Base-by-base conservation (phyloP, 2,888 invertebrate genomes). In the Tillus elongatus region DNA sequence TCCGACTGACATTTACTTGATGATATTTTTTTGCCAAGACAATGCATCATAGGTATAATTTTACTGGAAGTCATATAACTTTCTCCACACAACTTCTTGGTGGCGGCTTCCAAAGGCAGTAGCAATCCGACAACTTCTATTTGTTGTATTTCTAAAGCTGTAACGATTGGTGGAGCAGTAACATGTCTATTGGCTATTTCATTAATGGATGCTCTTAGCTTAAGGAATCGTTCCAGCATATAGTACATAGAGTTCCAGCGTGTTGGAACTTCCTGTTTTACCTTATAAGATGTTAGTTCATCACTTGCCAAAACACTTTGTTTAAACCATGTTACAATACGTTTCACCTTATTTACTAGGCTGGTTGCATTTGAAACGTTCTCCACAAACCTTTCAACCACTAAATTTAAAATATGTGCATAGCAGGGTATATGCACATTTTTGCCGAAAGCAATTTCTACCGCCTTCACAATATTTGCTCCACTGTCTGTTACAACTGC, bases 211-310 rank as follows among this genome's bases (percentile, higher is more conserved):
- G 24, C 48, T 29, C 45, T 41, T 12, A 55, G 35, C 28, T 53
- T 49, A 28, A 57, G 35, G 41, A 60, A 61, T 33, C 60, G 33
- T 38, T 6, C 42, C 31, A 54, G 45, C 54, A 53, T 57, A 40
- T 41, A 47, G 13, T 40, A 58, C 3, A 45, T 50, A 12, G 50
- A 51, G 40, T 57, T 57, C 50, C 53, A 56, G 13, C 55, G 34
- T 3, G 56, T 57, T 6, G 40, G 35, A 13, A 54, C 49, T 10
- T 44, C 42, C 41, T 56, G 53, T 19, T 8, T 19, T 8, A 19
- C 30, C 15, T 37, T 35, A 10, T 14, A 14, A 14, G 39, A 39
- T 19, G 44, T 41, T 12, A 53, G 40, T 32, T 45, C 44, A 36
- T 51, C 46, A 36, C 39, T 44, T 31, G 51, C 51, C 19, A 39